Evolutionary conservation across 2,797 vertebrate genomes (phyloP), one percentile per base, ranked within the genome.

Genomic region (Monodelphis domestica): DNA sequence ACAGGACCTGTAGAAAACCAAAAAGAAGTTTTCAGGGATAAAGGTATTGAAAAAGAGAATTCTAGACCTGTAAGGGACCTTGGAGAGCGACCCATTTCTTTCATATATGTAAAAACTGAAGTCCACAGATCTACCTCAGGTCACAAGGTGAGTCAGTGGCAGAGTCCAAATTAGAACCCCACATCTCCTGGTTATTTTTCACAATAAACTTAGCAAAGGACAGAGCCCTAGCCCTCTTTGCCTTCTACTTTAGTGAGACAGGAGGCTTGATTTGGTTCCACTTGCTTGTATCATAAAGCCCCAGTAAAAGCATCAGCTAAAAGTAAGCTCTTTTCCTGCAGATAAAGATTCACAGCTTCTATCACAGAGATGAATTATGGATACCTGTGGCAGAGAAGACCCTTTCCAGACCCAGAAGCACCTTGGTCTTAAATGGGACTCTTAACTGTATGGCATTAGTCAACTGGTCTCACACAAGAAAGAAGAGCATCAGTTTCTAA

Each of bases 281-380:
- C 57, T 96, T 96, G 63, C 52, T 91, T 53, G 30, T 15, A 91
- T 59, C 91, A 90, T 94, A 94, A 96, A 87, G 38, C 95, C 92
- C 97, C 95, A 96, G 96, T 0, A 17, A 97, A 94, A 45, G 89
- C 95, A 93, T 55, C 0, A 0, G 84, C 97, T 97, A 94, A 97
- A 97, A 96, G 96, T 96, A 96, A 96, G 88, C 90, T 97, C 90
- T 90, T 95, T 97, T 96, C 95, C 97, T 96, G 93, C 94, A 95
- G 95, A 92, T 91, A 89, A 95, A 95, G 21, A 50, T 93, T 96
- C 94, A 88, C 94, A 96, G 89, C 95, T 97, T 95, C 97, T 97
- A 95, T 91, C 59, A 88, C 95, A 97, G 96, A 96, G 89, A 56
- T 94, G 95, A 92, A 91, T 94, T 89, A 92, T 0, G 33, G 88